Evolutionary conservation across 2,797 vertebrate species (phyloP), one percentile per base, ranked within the genome.

Genomic region (Lacerta bilineata): DNA sequence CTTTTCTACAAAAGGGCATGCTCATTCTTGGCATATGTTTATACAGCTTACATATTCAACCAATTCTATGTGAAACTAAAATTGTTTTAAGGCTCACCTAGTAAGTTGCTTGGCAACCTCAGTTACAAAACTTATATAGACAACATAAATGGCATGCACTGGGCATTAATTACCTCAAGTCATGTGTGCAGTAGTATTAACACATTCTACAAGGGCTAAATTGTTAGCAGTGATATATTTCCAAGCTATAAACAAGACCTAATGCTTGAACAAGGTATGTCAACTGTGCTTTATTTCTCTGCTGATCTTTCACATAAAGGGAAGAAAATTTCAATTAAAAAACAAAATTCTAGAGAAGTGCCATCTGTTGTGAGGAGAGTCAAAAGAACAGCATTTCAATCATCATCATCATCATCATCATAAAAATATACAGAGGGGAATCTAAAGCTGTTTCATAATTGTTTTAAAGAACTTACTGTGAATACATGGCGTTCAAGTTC

Each of bases 221-320:
- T 68, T 15, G 39, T 68, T n/a, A 68, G 29, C 75, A 82, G 41
- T 50, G 55, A 66, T 33, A 61, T 71, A 68, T 83, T 82, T 87
- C 11, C 29, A 83, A 82, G 61, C 23, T 61, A 76, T 39, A 85
- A 76, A 83, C 39, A 39, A 83, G 18, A 8, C 46, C 64, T 71
- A 59, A 64, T 84, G 20, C 61, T 84, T 88, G 46, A 79, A 84
- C 25, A 78, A 61, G 27, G 46, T 55, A 78, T 9, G 8, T 55
- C 10, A 55, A 43, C 8, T 36, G 27, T 23, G 59, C 80, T 78
- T 55, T 27, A 59, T 81, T 80, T 81, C 85, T 64, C 8, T 87
- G 68, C 29, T 87, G 68, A 59, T 87, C 46, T 17, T 72, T 77
- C 33, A 78, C 80, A 59, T 66, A 43, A 85, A 66, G 64, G 55